Evolutionary conservation across 2,113 vertebrate species (phyloP).

Genomic region (Platysteira castanea): DNA sequence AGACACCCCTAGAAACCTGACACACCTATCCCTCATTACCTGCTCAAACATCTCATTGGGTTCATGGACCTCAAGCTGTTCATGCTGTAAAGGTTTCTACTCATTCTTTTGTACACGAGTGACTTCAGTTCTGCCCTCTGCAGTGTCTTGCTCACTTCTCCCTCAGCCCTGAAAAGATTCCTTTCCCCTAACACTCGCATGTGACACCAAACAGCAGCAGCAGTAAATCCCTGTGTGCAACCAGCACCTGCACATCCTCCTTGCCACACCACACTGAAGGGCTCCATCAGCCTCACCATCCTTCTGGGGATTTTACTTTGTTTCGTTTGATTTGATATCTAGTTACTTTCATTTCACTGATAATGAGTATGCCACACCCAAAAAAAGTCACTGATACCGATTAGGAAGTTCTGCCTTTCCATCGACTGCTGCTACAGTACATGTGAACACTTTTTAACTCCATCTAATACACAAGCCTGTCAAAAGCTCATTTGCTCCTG

Average conservation of each 20-base stretch:
- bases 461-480: neutral
- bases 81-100: neutral
- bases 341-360: neutral
- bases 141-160: neutral
- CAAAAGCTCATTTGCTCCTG: neutral
- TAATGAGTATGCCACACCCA: neutral
- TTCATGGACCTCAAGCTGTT: neutral
- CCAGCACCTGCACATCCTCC: neutral
- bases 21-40: neutral
- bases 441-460: neutral
- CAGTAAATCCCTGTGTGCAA: neutral
- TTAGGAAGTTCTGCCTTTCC: neutral
- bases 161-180: neutral
- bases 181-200: neutral
- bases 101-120: neutral
- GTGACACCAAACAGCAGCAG: neutral
- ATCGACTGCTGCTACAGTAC: neutral
- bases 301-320: accelerated
- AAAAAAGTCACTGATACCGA: neutral
- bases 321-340: neutral
- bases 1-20: neutral
- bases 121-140: neutral
- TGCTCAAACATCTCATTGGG: neutral
- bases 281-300: neutral
- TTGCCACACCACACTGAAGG: neutral